phyloP scores from a whole-genome alignment of 2,113 vertebrate genomes.

The Potamarius usumacintae region DNA sequence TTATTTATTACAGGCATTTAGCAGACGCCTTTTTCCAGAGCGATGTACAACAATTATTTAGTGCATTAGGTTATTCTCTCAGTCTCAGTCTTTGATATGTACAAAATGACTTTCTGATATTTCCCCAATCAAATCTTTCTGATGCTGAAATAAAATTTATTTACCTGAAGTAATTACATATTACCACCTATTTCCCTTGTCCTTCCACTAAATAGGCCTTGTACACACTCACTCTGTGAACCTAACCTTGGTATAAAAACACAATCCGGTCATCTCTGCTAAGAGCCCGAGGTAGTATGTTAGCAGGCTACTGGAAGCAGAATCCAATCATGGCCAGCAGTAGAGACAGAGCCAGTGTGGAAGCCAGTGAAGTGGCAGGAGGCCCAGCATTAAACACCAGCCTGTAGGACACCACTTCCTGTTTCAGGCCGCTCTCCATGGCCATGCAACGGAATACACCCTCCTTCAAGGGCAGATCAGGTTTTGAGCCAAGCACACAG shows the following conservation, averaged over 20 bases:
- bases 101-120: conserved; percentile 29
- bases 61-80: background rate
- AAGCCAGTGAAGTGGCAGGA: conserved; percentile 64
- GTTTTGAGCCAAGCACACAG: conserved; percentile 72
- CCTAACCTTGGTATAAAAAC: conserved; percentile 61
- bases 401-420: conserved; percentile 77
- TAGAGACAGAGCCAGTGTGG: conserved; percentile 65
- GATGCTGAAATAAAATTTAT: conserved; percentile 22
- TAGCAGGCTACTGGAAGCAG: conserved; percentile 73
- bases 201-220: conserved; percentile 48
- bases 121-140: conserved; percentile 25
- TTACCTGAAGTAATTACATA: conserved; percentile 50
- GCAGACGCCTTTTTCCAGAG: too few relatives aligned
- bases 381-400: conserved; percentile 67
- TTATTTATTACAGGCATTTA: background rate
- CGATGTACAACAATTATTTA: background rate
- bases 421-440: conserved; percentile 74
- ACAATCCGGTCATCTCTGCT: conserved; percentile 56
- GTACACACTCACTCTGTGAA: conserved; percentile 66
- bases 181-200: conserved; percentile 34
- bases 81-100: background rate
- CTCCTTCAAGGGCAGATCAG: conserved; percentile 70
- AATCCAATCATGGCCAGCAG: conserved; percentile 67
- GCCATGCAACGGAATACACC: conserved; percentile 80
- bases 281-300: conserved; percentile 31